Base-by-base conservation (phyloP, 2,888 invertebrate genomes). In the Diarsia brunnea region DNA sequence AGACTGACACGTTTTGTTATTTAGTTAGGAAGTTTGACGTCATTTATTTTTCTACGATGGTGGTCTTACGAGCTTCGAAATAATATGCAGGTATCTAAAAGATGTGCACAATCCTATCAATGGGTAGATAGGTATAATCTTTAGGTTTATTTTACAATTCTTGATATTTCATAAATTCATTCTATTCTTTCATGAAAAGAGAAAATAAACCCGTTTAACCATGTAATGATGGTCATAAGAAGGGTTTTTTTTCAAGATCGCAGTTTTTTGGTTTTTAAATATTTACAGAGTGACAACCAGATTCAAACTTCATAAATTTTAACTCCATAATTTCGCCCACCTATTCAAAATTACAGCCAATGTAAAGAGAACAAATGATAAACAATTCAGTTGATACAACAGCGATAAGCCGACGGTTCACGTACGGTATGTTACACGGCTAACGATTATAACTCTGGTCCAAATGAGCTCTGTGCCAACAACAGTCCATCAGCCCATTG, bases 391-490 rank as follows among this genome's bases (percentile, higher is more conserved):
- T 87, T 78, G 82, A 87, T 86, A 88, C 78, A 82, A 79, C 84
- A 74, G 64, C 86, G 86, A 88, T 88, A 87, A 87, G 79, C 87
- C 79, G 78, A 72, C 78, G 68, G 53, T 69, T 60, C 82, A 79
- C 84, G 79, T 81, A 80, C 74, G 81, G 84, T 86, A 77, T 81
- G 86, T 78, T 75, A 87, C 82, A 82, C 76, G 79, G 84, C 78
- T 82, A 88, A 82, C 86, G 87, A 87, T 88, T 87, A 87, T 86
- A 87, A 87, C 84, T 81, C 81, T 71, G 84, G 64, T 80, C 84
- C 82, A 88, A 87, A 87, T 87, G 84, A 86, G 87, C 79, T 84
- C 77, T 63, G 84, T 88, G 87, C 87, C 86, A 87, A 88, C 86
- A 87, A 65, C 75, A 86, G 88, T 87, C 78, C 84, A 87, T 87